These are phyloP conservation scores for Apis florea DNA, from an alignment of 1,140 invertebrate species.

Conservation along the genomic window DNA sequence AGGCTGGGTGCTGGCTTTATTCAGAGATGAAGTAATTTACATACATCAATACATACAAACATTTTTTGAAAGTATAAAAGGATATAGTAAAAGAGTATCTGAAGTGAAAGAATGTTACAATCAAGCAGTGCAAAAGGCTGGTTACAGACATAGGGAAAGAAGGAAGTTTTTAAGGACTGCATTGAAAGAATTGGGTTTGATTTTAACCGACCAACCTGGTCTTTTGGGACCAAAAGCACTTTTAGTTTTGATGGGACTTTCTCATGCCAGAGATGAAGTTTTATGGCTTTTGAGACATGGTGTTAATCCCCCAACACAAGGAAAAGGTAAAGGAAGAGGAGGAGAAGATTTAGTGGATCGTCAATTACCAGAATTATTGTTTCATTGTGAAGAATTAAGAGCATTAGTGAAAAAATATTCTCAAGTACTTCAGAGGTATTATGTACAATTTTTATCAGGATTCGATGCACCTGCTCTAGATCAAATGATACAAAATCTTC, in stretches of 20 bases:
- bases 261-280: conserved; percentile 97
- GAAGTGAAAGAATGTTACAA: conserved; percentile 97
- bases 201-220: conserved; percentile 98
- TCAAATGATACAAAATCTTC: conserved; percentile 93
- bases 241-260: conserved; percentile 97
- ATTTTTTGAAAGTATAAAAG: conserved; percentile 98
- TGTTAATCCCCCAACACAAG: conserved; percentile 93
- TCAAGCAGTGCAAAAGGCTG: conserved; percentile 93
- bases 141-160: conserved; percentile 94
- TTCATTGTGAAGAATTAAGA: conserved; percentile 98
- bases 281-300: conserved; percentile 97
- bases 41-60: conserved; percentile 96
- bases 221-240: conserved; percentile 98
- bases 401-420: conserved; percentile 96
- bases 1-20: conserved; percentile 96
- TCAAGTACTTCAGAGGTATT: conserved; percentile 98
- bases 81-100: conserved; percentile 93
- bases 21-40: conserved; percentile 98
- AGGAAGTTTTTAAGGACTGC: conserved; percentile 98
- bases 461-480: conserved; percentile 97
- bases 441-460: conserved; percentile 97
- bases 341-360: conserved; percentile 95
- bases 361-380: conserved; percentile 97
- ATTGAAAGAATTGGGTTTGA: conserved; percentile 95
- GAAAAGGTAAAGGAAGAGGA: conserved; percentile 91